Conservation (phyloP, 1,140 invertebrate genomes). For the Heliothis subflexa region DNA sequence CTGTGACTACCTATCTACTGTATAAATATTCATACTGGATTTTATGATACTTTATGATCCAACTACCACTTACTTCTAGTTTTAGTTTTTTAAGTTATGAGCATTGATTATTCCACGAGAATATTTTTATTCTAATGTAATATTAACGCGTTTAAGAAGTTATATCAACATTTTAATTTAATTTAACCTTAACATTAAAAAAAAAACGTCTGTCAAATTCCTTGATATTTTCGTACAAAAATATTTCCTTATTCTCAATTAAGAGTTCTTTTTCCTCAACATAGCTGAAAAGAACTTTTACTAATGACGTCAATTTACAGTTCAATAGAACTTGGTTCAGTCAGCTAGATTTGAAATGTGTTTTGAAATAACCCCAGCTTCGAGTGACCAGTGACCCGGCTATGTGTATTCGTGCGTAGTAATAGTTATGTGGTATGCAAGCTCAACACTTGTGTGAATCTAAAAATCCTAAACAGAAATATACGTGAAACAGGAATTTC, state of each 20-base stretch:
- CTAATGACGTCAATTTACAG: conserved; percentile 22
- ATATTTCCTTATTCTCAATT: background rate
- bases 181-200: background rate
- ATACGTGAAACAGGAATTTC: background rate
- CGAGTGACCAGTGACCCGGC: conserved; percentile 24
- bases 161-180: too few relatives aligned
- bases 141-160: too few relatives aligned
- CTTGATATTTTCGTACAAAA: too few relatives aligned
- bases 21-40: too few relatives aligned
- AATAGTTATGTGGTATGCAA: conserved; percentile 4
- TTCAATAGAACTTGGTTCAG: conserved; percentile 22
- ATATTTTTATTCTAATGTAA: too few relatives aligned
- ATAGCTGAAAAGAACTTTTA: conserved; percentile 7
- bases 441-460: background rate
- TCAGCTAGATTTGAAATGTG: conserved; percentile 27
- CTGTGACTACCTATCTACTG: too few relatives aligned
- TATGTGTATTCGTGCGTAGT: background rate
- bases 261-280: conserved; percentile 14
- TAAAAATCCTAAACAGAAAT: conserved; percentile 3
- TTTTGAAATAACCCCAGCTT: conserved; percentile 34
- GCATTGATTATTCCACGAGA: too few relatives aligned
- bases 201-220: background rate
- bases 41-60: too few relatives aligned
- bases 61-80: too few relatives aligned
- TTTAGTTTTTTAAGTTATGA: too few relatives aligned